Conservation (phyloP, 2,113 vertebrate species). For the Ellobius talpinus region DNA sequence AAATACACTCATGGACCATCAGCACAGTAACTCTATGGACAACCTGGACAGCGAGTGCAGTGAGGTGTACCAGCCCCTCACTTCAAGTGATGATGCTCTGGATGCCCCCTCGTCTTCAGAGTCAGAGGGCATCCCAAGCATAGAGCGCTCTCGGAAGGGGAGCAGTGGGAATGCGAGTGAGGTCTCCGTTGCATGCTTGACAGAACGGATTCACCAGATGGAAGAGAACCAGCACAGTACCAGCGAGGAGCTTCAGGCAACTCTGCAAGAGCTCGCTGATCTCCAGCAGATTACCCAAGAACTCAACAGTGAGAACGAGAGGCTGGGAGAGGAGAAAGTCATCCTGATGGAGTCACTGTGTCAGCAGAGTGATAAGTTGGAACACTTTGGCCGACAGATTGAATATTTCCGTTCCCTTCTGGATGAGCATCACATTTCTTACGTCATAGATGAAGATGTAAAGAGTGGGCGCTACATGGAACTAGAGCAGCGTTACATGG, state of each 20-base stretch:
- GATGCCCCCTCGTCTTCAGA: slow-evolving; percentile 95
- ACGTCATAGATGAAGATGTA: slow-evolving; percentile 93
- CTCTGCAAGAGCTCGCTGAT: slow-evolving; percentile 95
- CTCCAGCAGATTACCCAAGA: slow-evolving; percentile 97
- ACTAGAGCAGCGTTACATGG: slow-evolving; percentile 95
- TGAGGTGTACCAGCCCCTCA: slow-evolving; percentile 96
- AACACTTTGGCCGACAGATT: slow-evolving; percentile 93
- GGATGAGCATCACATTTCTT: slow-evolving; percentile 94
- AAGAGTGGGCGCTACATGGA: slow-evolving; percentile 97
- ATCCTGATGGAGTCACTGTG: slow-evolving; percentile 97
- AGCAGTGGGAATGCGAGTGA: slow-evolving; percentile 94
- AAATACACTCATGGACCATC: slow-evolving; percentile 90
- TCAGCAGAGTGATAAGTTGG: slow-evolving; percentile 96
- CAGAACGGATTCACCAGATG: slow-evolving; percentile 97
- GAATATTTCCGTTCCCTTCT: slow-evolving; percentile 94
- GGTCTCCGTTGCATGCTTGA: slow-evolving; percentile 95
- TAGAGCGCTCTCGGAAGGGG: slow-evolving; percentile 92
- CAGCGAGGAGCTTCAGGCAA: slow-evolving; percentile 96
- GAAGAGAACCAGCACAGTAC: slow-evolving; percentile 98
- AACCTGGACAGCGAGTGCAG: slow-evolving; percentile 97
- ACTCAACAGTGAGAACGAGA: slow-evolving; percentile 95
- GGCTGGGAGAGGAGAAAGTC: slow-evolving; percentile 95
- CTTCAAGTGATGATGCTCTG: slow-evolving; percentile 96
- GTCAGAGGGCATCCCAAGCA: slow-evolving; percentile 92
- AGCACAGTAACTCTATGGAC: slow-evolving; percentile 95